Evolutionary conservation across 2,888 invertebrate species (phyloP), one percentile per base, ranked within the genome.

Genomic region (Athetis lepigone): DNA sequence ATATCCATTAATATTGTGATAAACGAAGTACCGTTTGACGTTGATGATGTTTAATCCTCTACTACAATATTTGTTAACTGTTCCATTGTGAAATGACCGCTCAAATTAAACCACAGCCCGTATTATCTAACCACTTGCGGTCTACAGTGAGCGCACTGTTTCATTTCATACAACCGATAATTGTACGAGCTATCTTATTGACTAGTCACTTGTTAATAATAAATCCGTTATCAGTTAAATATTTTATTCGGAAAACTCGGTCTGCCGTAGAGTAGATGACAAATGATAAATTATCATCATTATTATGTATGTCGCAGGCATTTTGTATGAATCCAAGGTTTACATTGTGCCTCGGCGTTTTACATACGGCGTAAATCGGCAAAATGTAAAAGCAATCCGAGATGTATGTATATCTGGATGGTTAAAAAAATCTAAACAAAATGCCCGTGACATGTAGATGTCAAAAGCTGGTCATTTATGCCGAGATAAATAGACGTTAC

Each of bases 121-220:
- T 58, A 56, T 58, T 45, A 71, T 50, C 25, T 51, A 61, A 61
- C 61, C 77, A 61, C 29, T 42, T 33, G 40, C n/a, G 43, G 36
- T 59, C 27, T 50, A 58, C 59, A 55, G 57, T 65, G 51, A 60
- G 47, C 52, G 51, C 65, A 51, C 46, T 55, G 57, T 51, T 71
- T 61, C 56, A 76, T 76, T 70, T 49, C 11, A 61, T 52, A 47
- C 11, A 25, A 76, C 65, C 65, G 58, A 62, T 77, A 72, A 54
- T 67, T 52, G 45, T 46, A 45, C 5, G 9, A 29, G 42, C 51
- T 66, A 72, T 72, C 54, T 77, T 67, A 77, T 52, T 77, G 47
- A 49, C 19, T 55, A 66, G 52, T 62, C 61, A 62, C 62, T 58
- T 56, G 52, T 72, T 47, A 42, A 56, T 49, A 59, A 56, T 77